Base-by-base conservation (phyloP, 2,888 invertebrate species). In the Conchocele bisecta region DNA sequence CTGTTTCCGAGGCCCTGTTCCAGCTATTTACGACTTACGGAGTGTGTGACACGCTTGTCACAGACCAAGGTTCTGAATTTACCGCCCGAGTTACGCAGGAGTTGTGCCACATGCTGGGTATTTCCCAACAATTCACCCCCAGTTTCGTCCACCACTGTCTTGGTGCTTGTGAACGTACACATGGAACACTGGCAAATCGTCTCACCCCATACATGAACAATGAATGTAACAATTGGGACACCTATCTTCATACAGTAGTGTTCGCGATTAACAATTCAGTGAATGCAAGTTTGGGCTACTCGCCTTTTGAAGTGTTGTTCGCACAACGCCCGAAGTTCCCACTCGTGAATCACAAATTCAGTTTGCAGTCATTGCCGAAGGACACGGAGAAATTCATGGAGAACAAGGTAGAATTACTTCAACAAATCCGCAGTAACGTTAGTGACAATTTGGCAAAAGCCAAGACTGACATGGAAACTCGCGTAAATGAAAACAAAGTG, bases 211-310 rank as follows among this genome's bases (percentile, higher is more conserved):
- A 67, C 37, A 66, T 79, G 35, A 57, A 58, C 42, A 22, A 39
- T 1, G 22, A 50, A 2, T 54, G 60, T 35, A 64, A 44, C 31
- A 64, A 54, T 11, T 73, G 72, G 72, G 58, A 58, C 22, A 35
- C 42, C 15, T 44, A 60, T 50, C 24, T 69, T 0, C 48, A 20
- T 33, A 41, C 48, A 39, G 67, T 73, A 20, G 58, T 70, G 3
- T 73, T 79, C 50, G 54, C 72, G n/a, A 72, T 72, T 41, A 78
- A 78, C 41, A 57, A 59, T 31, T n/a, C 65, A 31, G 72, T 63
- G 5, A 56, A 76, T 42, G 4, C 73, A 13, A 28, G 57, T 53
- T 15, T 35, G 35, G 72, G 69, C 13, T 75, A 53, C 26, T 69
- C 75, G n/a, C 75, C 75, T 17, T 72, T 66, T 71, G 72, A 79